Evolutionary conservation across 2,888 invertebrate species (phyloP).

Genomic region (Cheiracanthium punctorium): DNA sequence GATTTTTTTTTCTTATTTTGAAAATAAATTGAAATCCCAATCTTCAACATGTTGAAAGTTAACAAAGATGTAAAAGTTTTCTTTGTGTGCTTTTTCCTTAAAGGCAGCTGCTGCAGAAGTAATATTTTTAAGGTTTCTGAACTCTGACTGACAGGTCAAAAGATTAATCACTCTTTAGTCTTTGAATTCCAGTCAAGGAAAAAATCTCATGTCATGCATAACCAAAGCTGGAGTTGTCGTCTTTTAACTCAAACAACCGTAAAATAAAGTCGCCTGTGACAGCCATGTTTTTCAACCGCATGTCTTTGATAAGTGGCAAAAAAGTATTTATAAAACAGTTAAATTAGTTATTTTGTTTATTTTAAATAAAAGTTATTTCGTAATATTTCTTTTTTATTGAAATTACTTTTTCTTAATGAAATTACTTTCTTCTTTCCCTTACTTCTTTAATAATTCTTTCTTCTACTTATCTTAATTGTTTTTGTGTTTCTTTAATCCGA

Average conservation of each 20-base stretch:
- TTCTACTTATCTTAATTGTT: too few species aligned
- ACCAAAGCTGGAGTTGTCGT: constrained; percentile 18
- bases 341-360: too few species aligned
- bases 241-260: constrained; percentile 21
- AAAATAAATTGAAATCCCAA: background rate
- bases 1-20: background rate
- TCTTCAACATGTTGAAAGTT: background rate
- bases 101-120: constrained; percentile 27
- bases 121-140: constrained; percentile 28
- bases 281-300: background rate
- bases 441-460: too few species aligned
- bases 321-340: too few species aligned
- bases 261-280: constrained; percentile 18
- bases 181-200: background rate
- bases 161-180: constrained; percentile 48
- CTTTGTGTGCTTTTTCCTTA: background rate
- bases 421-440: too few species aligned
- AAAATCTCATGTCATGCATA: constrained; percentile 16
- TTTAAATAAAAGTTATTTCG: too few species aligned
- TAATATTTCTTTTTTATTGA: too few species aligned
- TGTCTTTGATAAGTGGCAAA: background rate
- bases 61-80: background rate
- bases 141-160: constrained; percentile 18
- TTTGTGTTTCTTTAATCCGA: too few species aligned
- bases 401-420: too few species aligned